Conservation (phyloP, 1,140 invertebrate species). For the Drosophila eugracilis region DNA sequence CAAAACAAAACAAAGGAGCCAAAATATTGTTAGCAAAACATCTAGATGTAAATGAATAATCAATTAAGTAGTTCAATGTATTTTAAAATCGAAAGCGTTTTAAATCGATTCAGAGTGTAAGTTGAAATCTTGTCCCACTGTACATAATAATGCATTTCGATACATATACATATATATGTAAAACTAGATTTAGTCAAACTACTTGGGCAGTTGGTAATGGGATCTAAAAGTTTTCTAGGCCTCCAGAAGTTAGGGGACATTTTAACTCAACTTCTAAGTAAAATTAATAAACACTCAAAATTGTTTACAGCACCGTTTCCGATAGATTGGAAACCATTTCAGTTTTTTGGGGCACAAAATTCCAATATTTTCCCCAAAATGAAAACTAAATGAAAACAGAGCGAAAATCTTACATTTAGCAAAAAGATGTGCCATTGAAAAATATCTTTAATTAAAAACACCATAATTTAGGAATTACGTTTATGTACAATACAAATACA, state of each 20-base stretch:
- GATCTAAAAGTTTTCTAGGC: constrained; percentile 38
- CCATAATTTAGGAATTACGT: constrained; percentile 62
- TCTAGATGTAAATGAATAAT: constrained; percentile 59
- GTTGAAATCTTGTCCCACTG: constrained; percentile 66
- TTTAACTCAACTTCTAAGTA: constrained; percentile 27
- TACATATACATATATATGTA: too few relatives aligned
- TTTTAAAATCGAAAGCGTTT: constrained; percentile 66
- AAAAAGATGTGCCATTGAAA: constrained; percentile 71
- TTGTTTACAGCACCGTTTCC: constrained; percentile 28
- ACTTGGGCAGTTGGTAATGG: constrained; percentile 41
- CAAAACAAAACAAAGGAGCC: too few relatives aligned
- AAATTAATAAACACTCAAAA: constrained; percentile 18
- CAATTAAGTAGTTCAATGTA: constrained; percentile 77
- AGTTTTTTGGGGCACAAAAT: constrained; percentile 20
- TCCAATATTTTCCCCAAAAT: not conserved
- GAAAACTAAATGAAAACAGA: constrained; percentile 16
- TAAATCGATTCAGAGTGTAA: constrained; percentile 28
- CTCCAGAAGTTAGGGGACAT: constrained; percentile 4
- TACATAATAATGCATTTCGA: constrained; percentile 74
- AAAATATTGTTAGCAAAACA: constrained; percentile 64
- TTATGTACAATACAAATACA: constrained; percentile 68
- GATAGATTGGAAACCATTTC: not conserved
- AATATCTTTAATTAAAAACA: constrained; percentile 71
- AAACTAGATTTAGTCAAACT: constrained; percentile 33
- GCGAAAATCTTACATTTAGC: constrained; percentile 35